Evolutionary conservation across 2,797 vertebrate species (phyloP), one percentile per base, ranked within the genome.

Genomic region (Nannoperca australis): DNA sequence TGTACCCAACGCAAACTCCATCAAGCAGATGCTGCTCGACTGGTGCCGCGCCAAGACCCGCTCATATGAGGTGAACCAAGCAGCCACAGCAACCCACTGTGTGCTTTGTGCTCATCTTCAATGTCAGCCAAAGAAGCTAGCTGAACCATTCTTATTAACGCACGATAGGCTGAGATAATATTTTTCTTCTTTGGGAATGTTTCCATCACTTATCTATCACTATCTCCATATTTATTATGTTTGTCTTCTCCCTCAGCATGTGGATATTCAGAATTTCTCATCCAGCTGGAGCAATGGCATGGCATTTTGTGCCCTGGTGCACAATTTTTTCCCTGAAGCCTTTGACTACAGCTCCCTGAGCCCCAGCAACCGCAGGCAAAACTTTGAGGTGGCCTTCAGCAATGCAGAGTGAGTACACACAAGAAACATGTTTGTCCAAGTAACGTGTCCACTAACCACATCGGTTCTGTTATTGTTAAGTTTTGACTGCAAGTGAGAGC

Each of bases 21-120:
- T 99, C 93, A 99, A 99, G 86, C 98, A 99, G 92, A 99, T 99
- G 97, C 95, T 99, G 87, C 93, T 99, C 55, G 98, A 99, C 90
- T 99, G 98, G 98, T 99, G 98, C 90, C 95, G 97, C 58, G 97
- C 98, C 73, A 99, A 99, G 92, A 99, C 98, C 0, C 96, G 97
- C 2, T 96, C 95, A 49, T 99, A 99, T 0, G 96, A 99, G 95
- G 98, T 98, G 83, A 93, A 95, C 71, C 38, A 5, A 22, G 9
- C 5, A 7, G 15, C 75, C 63, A 17, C 34, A 2, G 50, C 24
- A 18, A 32, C 47, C 22, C 22, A 5, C 45, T 7, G 42, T 38
- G 50, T 73, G 45, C 65, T 53, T 20, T 51, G 47, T 17, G 62
- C 49, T 83, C 50, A 24, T 78, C 60, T 79, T 58, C 54, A 62